These are phyloP conservation scores for Hyposmocoma kahamanoa DNA, from an alignment of 1,140 invertebrate species.

Conservation along the genomic window DNA sequence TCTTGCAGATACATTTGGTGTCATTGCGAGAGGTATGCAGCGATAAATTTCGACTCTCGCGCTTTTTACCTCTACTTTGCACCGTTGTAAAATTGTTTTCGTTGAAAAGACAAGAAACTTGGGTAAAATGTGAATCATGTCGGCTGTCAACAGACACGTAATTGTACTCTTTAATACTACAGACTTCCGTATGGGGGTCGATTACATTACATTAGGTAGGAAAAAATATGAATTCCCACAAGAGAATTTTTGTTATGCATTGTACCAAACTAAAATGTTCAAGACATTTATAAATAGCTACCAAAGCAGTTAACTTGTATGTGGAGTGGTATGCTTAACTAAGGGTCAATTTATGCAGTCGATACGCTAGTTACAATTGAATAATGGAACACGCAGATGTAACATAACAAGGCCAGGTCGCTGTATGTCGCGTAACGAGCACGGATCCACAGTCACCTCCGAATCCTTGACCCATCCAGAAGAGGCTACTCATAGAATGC, in stretches of 20 bases:
- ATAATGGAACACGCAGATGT: constrained; percentile 43
- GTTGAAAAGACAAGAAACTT: constrained; percentile 17
- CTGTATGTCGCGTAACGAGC: constrained; percentile 31
- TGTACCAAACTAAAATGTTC: no score
- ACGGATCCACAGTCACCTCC: constrained; percentile 57
- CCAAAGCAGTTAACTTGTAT: no score
- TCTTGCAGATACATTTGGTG: neutral
- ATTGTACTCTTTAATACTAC: constrained; percentile 39
- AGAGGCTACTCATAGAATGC: constrained; percentile 68
- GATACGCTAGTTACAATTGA: constrained; percentile 22
- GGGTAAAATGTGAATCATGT: constrained; percentile 44
- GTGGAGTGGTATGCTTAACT: neutral
- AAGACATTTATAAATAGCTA: no score
- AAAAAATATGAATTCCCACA: no score
- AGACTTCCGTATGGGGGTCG: constrained; percentile 31
- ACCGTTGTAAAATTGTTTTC: constrained; percentile 13
- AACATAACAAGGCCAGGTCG: constrained; percentile 56
- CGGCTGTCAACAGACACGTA: constrained; percentile 39
- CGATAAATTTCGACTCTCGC: constrained; percentile 1
- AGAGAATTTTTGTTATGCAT: no score
- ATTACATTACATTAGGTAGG: no score
- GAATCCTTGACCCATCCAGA: constrained; percentile 72
- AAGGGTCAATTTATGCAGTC: constrained; percentile 3
- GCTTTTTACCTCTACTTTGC: neutral
- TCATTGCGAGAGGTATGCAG: neutral